Percentiles rank a stretch among this genome's conserved stretches.
Evolutionary conservation across 2,797 vertebrate species (phyloP).

Genomic region (Falco concolor): DNA sequence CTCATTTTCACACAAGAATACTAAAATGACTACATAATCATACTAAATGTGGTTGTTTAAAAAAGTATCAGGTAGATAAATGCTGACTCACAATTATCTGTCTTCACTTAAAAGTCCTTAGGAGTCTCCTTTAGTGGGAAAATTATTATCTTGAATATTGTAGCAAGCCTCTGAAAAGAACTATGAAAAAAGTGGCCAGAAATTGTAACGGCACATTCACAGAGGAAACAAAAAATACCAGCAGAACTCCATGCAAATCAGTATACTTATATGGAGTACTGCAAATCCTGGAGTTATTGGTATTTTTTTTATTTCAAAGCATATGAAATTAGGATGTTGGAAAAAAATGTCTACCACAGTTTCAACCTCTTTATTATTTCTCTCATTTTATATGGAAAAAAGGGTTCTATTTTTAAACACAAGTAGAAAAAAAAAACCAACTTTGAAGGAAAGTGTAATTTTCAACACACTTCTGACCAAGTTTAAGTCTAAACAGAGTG

Average conservation of each 20-base stretch:
- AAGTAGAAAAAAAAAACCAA: background rate
- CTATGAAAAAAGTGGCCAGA: background rate
- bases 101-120: background rate
- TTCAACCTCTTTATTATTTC: background rate
- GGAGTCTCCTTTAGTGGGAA: background rate
- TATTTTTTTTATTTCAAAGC: background rate
- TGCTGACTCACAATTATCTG: background rate
- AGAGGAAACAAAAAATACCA: background rate
- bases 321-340: background rate
- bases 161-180: background rate
- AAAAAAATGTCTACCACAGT: background rate
- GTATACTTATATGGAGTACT: background rate
- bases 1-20: background rate
- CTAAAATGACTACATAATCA: background rate
- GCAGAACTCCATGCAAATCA: background rate
- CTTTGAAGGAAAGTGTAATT: background rate
- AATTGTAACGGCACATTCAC: background rate
- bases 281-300: background rate
- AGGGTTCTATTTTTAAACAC: background rate
- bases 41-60: background rate
- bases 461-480: background rate
- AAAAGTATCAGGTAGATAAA: background rate
- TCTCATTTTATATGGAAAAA: background rate
- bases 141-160: background rate
- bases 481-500: background rate